Conservation (phyloP, 2,113 vertebrate species). For the Ciconia maguari region DNA sequence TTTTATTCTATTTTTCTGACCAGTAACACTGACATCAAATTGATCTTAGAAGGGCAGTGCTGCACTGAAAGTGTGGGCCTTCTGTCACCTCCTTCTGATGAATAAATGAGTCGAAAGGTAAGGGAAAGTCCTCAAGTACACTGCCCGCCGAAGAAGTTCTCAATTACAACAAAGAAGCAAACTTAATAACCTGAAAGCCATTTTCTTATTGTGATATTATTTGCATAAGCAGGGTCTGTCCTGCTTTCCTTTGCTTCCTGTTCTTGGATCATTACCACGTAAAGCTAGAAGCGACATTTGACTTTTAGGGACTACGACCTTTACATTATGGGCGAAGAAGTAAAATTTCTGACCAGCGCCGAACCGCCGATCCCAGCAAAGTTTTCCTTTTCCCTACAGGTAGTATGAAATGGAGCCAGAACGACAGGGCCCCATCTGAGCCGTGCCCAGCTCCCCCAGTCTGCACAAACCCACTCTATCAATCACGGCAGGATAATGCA, state of each 20-base stretch:
- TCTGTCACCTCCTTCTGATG: not conserved
- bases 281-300: conserved; percentile 6
- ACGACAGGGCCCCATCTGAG: conserved; percentile 76
- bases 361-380: conserved; percentile 50
- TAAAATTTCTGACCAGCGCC: conserved; percentile 40
- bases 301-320: conserved; percentile 45
- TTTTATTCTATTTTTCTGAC: conserved; percentile 1
- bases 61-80: not conserved
- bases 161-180: not conserved
- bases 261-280: not conserved
- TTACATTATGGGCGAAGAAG: conserved; percentile 1
- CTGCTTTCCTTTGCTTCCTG: not conserved
- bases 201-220: not conserved
- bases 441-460: conserved; percentile 66
- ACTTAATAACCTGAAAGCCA: not conserved
- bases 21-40: not conserved
- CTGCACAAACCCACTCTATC: conserved; percentile 82
- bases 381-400: conserved; percentile 74
- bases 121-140: not conserved
- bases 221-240: not conserved
- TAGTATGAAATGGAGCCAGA: conserved; percentile 71
- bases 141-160: not conserved
- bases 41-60: not conserved
- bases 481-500: conserved; percentile 83
- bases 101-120: not conserved